Evolutionary conservation across 2,113 vertebrate genomes (phyloP), one percentile per base, ranked within the genome.

Genomic region (Hippoglossus stenolepis): DNA sequence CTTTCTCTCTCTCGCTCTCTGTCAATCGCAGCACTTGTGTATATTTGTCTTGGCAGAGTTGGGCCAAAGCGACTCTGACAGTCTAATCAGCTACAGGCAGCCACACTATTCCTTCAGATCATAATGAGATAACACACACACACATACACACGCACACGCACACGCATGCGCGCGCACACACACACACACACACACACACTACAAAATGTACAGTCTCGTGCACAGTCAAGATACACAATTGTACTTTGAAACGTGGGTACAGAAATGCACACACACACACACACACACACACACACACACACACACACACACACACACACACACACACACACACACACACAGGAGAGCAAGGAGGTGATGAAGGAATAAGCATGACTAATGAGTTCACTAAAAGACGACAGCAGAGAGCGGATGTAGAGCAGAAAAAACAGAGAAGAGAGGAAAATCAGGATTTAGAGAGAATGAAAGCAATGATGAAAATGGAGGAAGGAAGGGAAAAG

Each of bases 31-130:
- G 83, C 66, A 28, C 66, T 80, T 26, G 23, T 75, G 60, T 73
- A 70, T 89, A 64, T 90, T 92, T 87, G 45, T 85, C 71, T 89
- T 91, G 88, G 87, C 84, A 79, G 45, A 63, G 65, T 74, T 66
- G 45, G 59, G 23, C 56, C 63, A 69, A 68, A 81, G 65, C 83
- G 68, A 68, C 65, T 82, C 75, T 77, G 80, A 77, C 76, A 75
- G 61, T 66, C 38, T 70, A 88, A 90, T 92, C 84, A 80, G 75
- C 79, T 17, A 45, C 24, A 78, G 77, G 67, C 80, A 67, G 70
- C 47, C 2, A 17, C 54, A 47, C 65, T 21, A 62, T 79, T 82
- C 70, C 56, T 66, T n/a, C 0, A 18, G 59, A 75, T 80, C 73
- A 69, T 28, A 24, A 68, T 81, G 77, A 84, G 72, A 85, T 83